Evolutionary conservation across 1,140 invertebrate species (phyloP), one percentile per base, ranked within the genome.

Genomic region (Drosophila gunungcola): DNA sequence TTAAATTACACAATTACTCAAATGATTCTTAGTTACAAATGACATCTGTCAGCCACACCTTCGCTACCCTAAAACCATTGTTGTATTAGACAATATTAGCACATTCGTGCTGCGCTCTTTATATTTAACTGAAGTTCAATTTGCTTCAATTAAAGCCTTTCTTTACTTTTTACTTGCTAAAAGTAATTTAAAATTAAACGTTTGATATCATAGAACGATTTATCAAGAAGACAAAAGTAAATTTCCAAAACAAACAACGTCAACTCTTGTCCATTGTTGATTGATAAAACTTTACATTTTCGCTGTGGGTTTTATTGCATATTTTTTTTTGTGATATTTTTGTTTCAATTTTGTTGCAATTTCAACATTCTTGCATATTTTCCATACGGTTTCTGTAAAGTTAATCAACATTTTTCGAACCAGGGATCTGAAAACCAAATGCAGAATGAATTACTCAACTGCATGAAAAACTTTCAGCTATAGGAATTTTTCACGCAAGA

Each of bases 401-500:
- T 43, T 36, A 63, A 63, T 61, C 39, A 61, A 42, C 27, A 51
- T 49, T 38, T 27, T 41, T 27, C 27, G 9, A 16, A n/a, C 43
- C 36, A 60, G 29, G 61, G 61, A 10, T 27, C 60, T 43, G 39
- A 43, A 43, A 63, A 11, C 54, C 27, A 45, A 64, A 42, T 25
- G 57, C 42, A 49, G 10, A 13, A 6, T 51, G 43, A 49, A 64
- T 25, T 42, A 49, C 49, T 32, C 45, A 12, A 36, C 21, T 52
- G 36, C 38, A 64, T 36, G 7, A 12, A 16, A 41, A 64, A 61
- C 36, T 13, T 61, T 29, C 34, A n/a, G 25, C 11, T 11, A 3
- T 13, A 16, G 3, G 16, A 45, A 54, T 42, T 48, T 70, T 36
- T n/a, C 43, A 38, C 34, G 56, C 46, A 73, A 29, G 38, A 48